These are phyloP conservation scores for Cacoxenus indagator DNA, from an alignment of 2,888 invertebrate genomes.

Conservation along the genomic window DNA sequence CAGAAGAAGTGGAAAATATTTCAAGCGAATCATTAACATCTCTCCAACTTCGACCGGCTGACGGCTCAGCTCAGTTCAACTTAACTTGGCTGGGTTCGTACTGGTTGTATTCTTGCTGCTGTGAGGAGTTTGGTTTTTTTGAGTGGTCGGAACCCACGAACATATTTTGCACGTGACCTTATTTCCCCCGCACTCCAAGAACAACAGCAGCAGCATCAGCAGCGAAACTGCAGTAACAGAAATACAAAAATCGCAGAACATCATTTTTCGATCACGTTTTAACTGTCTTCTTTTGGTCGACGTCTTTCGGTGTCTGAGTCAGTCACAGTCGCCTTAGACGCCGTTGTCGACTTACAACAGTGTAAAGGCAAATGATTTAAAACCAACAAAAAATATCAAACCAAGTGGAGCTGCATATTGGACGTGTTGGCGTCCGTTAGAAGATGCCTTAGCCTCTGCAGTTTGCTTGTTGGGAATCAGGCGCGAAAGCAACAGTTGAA, in stretches of 20 bases:
- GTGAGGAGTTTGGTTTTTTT: background rate
- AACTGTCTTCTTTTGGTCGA: conserved; percentile 56
- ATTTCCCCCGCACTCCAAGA: conserved; percentile 57
- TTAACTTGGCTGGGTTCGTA: background rate
- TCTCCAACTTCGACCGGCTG: conserved; percentile 34
- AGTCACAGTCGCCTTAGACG: conserved; percentile 37
- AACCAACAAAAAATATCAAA: conserved; percentile 62
- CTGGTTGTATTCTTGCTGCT: background rate
- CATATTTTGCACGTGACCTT: conserved; percentile 62
- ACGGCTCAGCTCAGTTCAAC: background rate
- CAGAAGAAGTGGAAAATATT: conserved; percentile 1
- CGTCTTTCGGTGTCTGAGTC: conserved; percentile 33
- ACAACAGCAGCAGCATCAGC: conserved; percentile 25
- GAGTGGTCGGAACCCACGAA: conserved; percentile 41
- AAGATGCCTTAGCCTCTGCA: background rate
- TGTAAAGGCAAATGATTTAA: conserved; percentile 61
- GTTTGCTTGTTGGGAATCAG: too few species aligned
- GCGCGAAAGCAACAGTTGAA: background rate
- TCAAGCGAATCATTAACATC: conserved; percentile 59
- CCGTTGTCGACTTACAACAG: conserved; percentile 21
- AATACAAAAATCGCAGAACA: conserved; percentile 41
- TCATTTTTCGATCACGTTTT: conserved; percentile 64
- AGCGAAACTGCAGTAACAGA: conserved; percentile 9
- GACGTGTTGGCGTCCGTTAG: conserved; percentile 37
- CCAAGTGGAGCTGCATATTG: conserved; percentile 61